Evolutionary conservation across 2,797 vertebrate species (phyloP), one percentile per base, ranked within the genome.

Genomic region (Lerista edwardsae): DNA sequence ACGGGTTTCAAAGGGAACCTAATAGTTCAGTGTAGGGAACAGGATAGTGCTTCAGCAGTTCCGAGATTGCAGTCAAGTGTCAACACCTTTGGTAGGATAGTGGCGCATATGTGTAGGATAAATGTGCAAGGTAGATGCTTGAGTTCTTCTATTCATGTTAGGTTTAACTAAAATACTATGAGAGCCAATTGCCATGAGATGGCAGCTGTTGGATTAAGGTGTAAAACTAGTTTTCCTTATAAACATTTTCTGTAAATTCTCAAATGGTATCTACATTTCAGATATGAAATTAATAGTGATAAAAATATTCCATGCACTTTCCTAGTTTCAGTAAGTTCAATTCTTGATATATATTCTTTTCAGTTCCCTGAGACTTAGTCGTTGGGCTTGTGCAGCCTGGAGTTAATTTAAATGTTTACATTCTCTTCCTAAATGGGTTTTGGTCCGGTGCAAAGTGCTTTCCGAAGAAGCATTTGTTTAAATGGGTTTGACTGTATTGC

Each of bases 401-500:
- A 76, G 79, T 83, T 80, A 81, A 75, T 80, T 80, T 34, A 74
- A 82, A 47, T 39, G 82, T 77, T 80, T 84, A 76, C 59, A 0
- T 68, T 15, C 51, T 85, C 88, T 82, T 89, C 44, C 75, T 3
- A 23, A 77, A 12, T 44, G 55, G 62, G 71, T 87, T 89, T 90
- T 65, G 51, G 84, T 86, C 69, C 71, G 55, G 1, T 67, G 68
- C 78, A 86, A 82, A 87, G 68, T 44, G 29, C n/a, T 44, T 84
- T 91, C 80, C 91, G 86, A 90, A 64, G 84, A 75, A 2, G 0
- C 75, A 0, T 41, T 86, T 76, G 65, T 77, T 1, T 41, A 80
- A 82, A 85, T 12, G 65, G 75, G 83, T 77, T 88, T 64, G 36
- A 87, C 80, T 91, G 87, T 87, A 90, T 75, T 90, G 4, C 79